These are phyloP conservation scores for Atractosteus spatula DNA, from an alignment of 2,113 vertebrate genomes.

Conservation along the genomic window DNA sequence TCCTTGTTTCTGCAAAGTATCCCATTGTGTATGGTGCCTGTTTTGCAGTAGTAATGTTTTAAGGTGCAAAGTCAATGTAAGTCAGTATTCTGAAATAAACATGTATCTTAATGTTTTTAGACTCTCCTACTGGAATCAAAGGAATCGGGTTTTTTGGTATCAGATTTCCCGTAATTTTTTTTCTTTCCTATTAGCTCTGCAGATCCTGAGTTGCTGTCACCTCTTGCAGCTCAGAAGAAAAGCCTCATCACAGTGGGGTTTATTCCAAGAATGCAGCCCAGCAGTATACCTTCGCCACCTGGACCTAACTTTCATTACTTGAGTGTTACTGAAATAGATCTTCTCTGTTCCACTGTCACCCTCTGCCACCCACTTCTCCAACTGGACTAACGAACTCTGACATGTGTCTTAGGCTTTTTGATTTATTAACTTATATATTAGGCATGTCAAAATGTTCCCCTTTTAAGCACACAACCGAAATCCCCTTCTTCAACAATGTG, in stretches of 20 bases:
- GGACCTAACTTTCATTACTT: constrained; percentile 7
- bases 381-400: constrained; percentile 17
- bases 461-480: not conserved
- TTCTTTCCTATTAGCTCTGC: constrained; percentile 1
- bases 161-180: not conserved
- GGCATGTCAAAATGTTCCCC: constrained; percentile 1
- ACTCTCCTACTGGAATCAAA: not conserved
- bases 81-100: not conserved
- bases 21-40: not conserved
- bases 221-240: constrained; percentile 6
- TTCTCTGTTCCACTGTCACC: constrained; percentile 9
- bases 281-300: constrained; percentile 11
- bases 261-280: not conserved
- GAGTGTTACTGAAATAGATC: constrained; percentile 11
- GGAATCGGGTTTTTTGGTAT: not conserved
- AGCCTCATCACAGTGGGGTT: constrained; percentile 19
- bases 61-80: constrained; percentile 9
- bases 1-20: not conserved
- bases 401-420: constrained; percentile 22
- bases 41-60: not conserved
- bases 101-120: not conserved
- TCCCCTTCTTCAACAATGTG: not conserved
- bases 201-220: constrained; percentile 7
- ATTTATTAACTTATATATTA: constrained; percentile 21
- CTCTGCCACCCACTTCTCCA: not conserved